These are phyloP conservation scores for Falco peregrinus DNA, from an alignment of 2,797 vertebrate genomes.

Conservation along the genomic window DNA sequence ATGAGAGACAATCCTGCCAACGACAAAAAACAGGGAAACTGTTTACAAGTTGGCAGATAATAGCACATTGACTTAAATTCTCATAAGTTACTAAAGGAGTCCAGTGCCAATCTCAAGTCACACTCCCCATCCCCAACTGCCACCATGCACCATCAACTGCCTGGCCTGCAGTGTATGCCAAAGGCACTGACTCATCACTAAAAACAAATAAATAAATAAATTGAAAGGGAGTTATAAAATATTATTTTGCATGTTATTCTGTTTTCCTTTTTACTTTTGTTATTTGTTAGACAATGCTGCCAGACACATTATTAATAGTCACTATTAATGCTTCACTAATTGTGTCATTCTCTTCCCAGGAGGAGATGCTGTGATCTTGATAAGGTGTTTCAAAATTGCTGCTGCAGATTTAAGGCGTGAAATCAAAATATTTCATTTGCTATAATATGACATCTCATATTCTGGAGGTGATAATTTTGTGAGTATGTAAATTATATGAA, in stretches of 20 bases:
- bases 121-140: background rate
- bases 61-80: background rate
- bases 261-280: background rate
- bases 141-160: background rate
- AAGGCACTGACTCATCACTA: background rate
- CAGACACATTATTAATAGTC: background rate
- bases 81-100: background rate
- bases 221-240: background rate
- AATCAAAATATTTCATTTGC: background rate
- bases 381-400: background rate
- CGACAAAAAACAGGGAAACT: background rate
- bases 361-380: background rate
- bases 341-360: background rate
- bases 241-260: background rate
- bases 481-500: background rate
- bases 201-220: background rate
- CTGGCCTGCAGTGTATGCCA: background rate
- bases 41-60: background rate
- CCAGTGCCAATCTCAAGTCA: background rate
- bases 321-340: background rate
- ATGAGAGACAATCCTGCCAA: background rate
- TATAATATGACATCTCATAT: background rate
- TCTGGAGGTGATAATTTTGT: background rate
- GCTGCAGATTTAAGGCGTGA: background rate
- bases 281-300: background rate